A percentile compares a stretch with the other conserved stretches of the same genome.
Evolutionary conservation across 2,113 vertebrate species (phyloP).

Genomic region (Ceyx cyanopectus): DNA sequence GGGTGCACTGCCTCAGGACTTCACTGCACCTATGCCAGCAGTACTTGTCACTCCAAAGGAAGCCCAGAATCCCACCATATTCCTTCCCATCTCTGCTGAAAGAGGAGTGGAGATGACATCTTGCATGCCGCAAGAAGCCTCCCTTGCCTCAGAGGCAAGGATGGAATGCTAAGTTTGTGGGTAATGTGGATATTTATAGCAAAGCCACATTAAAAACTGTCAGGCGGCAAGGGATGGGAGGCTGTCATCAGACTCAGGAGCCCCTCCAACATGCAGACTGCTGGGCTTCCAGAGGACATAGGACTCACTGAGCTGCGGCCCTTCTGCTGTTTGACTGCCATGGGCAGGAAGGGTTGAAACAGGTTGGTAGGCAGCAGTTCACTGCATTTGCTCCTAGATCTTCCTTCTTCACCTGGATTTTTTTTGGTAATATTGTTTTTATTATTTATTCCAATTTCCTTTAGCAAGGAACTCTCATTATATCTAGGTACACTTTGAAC

Average conservation of each 20-base stretch:
- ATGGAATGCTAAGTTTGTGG: neutral
- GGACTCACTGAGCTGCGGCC: neutral
- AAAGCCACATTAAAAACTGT: neutral
- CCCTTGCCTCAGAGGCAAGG: fast-evolving
- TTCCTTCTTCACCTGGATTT: neutral
- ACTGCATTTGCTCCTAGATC: neutral
- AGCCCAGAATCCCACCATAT: neutral
- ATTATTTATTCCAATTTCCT: neutral
- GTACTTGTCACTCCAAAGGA: fast-evolving
- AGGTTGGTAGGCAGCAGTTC: neutral
- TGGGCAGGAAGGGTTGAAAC: neutral
- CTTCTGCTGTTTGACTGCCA: neutral
- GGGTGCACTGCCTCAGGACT: fast-evolving
- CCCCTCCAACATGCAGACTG: fast-evolving
- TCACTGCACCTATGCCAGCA: fast-evolving
- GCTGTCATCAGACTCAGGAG: neutral
- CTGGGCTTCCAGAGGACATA: neutral
- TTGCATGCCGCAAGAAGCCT: neutral
- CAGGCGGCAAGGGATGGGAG: neutral
- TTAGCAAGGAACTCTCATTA: neutral
- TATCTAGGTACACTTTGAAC: fast-evolving
- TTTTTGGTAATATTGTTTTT: neutral
- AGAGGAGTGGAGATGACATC: neutral
- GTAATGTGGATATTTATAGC: neutral
- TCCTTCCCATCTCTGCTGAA: fast-evolving